These are phyloP conservation scores for Cydia strobilella DNA, from an alignment of 1,140 invertebrate genomes.

Conservation along the genomic window DNA sequence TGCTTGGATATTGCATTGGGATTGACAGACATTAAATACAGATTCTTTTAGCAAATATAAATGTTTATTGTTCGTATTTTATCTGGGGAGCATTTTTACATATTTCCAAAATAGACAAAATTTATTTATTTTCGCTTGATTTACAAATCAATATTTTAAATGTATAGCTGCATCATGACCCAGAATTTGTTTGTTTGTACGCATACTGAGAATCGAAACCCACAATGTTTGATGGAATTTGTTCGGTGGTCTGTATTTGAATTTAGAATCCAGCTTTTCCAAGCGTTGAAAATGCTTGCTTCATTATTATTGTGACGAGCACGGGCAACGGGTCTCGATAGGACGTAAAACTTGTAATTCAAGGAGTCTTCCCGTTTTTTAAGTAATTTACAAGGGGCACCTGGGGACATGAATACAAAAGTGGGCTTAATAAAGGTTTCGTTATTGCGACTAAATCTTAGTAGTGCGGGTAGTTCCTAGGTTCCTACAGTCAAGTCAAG, in stretches of 20 bases:
- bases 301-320: neutral
- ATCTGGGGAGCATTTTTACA: no score
- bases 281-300: neutral
- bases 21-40: neutral
- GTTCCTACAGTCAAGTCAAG: no score
- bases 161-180: no score
- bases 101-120: no score
- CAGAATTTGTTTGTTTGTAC: no score
- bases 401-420: conserved; percentile 2
- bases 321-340: neutral
- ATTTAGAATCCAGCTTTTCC: neutral
- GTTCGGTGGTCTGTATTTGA: neutral
- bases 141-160: no score
- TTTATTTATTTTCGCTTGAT: no score
- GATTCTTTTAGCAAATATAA: neutral
- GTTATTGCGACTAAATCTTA: neutral
- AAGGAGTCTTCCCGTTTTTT: neutral
- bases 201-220: no score
- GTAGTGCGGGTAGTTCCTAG: neutral
- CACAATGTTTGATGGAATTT: neutral
- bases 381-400: conserved; percentile 5
- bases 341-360: conserved; percentile 1
- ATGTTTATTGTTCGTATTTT: neutral
- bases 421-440: neutral
- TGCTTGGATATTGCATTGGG: neutral